Percentiles rank a stretch among this genome's conserved stretches.
phyloP scores from a whole-genome alignment of 2,113 vertebrate species.

The Ploceus nigricollis region DNA sequence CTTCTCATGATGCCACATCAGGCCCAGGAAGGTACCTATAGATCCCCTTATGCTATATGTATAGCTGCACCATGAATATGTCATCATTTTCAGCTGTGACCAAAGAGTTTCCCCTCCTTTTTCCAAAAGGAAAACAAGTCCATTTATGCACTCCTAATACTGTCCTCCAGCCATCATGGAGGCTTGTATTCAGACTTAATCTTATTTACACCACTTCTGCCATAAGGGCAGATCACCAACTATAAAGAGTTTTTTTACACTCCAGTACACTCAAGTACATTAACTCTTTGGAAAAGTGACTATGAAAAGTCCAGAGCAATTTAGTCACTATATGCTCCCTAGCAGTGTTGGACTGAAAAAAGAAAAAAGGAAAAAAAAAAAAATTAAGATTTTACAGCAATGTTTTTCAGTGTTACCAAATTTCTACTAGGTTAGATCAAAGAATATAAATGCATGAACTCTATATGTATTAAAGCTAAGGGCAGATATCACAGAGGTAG shows the following conservation, averaged over 20 bases:
- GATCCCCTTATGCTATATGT: background rate
- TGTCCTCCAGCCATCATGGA: rapidly evolving
- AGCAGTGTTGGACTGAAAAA: background rate
- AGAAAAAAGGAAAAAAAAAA: too few relatives aligned
- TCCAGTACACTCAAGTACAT: background rate
- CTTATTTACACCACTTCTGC: background rate
- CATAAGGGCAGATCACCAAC: background rate
- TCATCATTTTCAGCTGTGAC: background rate
- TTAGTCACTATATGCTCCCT: background rate
- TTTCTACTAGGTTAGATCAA: background rate
- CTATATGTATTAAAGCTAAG: background rate
- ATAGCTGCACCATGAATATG: background rate
- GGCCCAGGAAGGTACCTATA: background rate
- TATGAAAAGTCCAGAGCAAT: background rate
- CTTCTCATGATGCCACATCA: background rate
- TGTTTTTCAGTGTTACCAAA: background rate
- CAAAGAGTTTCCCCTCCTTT: background rate
- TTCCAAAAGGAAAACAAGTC: background rate
- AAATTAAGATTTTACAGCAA: background rate
- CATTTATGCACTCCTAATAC: background rate
- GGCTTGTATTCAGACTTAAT: background rate
- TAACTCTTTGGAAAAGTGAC: background rate
- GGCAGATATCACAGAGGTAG: background rate
- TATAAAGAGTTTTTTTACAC: background rate
- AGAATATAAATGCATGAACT: background rate